Evolutionary conservation across 2,113 vertebrate species (phyloP).

Genomic region (Heloderma charlesbogerti): DNA sequence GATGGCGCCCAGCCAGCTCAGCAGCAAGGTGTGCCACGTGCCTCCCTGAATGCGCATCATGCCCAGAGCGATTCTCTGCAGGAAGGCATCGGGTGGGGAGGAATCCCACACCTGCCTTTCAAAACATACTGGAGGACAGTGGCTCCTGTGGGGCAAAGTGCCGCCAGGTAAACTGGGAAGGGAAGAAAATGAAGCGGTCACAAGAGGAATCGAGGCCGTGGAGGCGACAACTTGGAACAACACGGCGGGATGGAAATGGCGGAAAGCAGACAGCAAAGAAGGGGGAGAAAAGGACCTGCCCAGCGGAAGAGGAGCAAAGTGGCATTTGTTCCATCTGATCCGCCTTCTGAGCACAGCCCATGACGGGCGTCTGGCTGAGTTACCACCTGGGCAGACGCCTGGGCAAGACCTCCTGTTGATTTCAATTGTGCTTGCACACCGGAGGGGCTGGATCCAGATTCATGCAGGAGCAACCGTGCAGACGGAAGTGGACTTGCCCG

Average conservation of each 20-base stretch:
- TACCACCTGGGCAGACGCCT: not conserved
- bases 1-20: not conserved
- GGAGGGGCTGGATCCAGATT: too few species aligned
- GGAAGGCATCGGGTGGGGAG: not conserved
- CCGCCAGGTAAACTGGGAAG: not conserved
- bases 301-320: too few species aligned
- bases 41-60: not conserved
- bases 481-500: too few species aligned
- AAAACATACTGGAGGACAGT: not conserved
- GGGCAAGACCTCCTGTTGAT: not conserved
- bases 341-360: not conserved
- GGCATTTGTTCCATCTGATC: not conserved
- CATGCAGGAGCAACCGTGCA: too few species aligned
- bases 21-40: not conserved
- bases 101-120: too few species aligned
- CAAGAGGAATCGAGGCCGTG: not conserved
- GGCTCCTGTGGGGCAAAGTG: not conserved
- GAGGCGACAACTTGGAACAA: not conserved
- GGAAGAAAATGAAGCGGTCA: not conserved
- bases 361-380: not conserved
- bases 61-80: not conserved
- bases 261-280: not conserved
- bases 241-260: not conserved
- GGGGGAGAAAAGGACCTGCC: not conserved
- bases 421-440: not conserved